Base-by-base conservation (phyloP, 2,113 vertebrate genomes). In the Gasterosteus nipponicus region DNA sequence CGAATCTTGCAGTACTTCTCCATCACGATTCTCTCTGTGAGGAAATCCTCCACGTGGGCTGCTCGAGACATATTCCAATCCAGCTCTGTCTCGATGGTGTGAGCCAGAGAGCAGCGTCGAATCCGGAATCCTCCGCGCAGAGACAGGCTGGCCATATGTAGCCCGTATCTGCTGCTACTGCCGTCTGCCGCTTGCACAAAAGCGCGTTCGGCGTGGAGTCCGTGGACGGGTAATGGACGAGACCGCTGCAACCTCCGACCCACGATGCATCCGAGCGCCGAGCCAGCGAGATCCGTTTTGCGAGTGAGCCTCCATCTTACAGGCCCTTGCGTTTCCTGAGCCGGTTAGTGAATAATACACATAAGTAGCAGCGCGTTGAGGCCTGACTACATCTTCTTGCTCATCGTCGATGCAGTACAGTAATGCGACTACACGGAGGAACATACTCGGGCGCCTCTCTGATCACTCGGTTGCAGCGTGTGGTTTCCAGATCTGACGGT, bases 121-220 rank as follows among this genome's bases (percentile, higher is more conserved):
- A 89, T 83, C 76, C 82, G 62, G 77, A 87, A 86, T 77, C 82
- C 86, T 94, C 91, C 87, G 88, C 73, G 78, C 81, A 58, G 62
- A 82, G 83, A 86, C 65, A 69, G 59, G 73, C 61, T 77, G 39
- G 66, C 69, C 81, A 75, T 81, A 80, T 82, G 35, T 6, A 7
- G 35, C 35, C 35, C 22, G 85, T 69, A 81, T 83, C 54, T 16
- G 77, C 78, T 81, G 63, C 79, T 74, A 22, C 62, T 69, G 81
- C 86, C 75, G 78, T 83, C 77, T 88, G 88, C 82, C 77, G 69
- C 80, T 80, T 76, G 69, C 80, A 75, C 69, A 39, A 42, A 59
- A 78, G 78, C 54, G 56, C 73, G 75, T 39, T 69, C 78, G 75
- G 63, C 67, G 35, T 22, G 22, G 22, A 26, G 22, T 26, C 22